Evolutionary conservation across 2,888 invertebrate species (phyloP).

Genomic region (Pristionchus maxplancki): DNA sequence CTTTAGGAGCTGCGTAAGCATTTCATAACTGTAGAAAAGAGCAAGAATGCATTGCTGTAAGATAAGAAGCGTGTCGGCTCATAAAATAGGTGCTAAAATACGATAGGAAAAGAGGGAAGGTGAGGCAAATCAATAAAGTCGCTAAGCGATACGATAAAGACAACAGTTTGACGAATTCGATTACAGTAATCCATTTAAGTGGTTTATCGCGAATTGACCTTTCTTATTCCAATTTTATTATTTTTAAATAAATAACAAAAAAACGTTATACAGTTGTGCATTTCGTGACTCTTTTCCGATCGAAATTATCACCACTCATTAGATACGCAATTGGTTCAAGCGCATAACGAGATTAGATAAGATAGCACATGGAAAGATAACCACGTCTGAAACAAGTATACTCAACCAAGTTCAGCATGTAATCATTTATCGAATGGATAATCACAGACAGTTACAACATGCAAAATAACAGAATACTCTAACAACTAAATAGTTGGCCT

Average conservation of each 20-base stretch:
- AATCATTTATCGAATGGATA: conserved; percentile 7
- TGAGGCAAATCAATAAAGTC: background rate
- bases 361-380: too few species aligned
- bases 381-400: background rate
- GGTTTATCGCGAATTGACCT: background rate
- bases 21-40: background rate
- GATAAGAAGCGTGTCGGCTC: background rate
- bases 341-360: too few species aligned
- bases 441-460: background rate
- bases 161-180: background rate
- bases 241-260: background rate
- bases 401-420: background rate
- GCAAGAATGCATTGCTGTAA: background rate
- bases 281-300: too few species aligned
- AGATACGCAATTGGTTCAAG: too few species aligned
- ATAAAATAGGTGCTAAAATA: background rate
- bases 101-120: background rate
- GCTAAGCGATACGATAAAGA: background rate
- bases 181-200: background rate
- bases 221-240: background rate
- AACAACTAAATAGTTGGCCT: conserved; percentile 15
- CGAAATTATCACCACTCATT: too few species aligned
- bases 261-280: too few species aligned
- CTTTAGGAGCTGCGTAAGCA: background rate
- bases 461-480: background rate